Conservation (phyloP, 2,888 invertebrate species). For the Caenorhabditis virilis region DNA sequence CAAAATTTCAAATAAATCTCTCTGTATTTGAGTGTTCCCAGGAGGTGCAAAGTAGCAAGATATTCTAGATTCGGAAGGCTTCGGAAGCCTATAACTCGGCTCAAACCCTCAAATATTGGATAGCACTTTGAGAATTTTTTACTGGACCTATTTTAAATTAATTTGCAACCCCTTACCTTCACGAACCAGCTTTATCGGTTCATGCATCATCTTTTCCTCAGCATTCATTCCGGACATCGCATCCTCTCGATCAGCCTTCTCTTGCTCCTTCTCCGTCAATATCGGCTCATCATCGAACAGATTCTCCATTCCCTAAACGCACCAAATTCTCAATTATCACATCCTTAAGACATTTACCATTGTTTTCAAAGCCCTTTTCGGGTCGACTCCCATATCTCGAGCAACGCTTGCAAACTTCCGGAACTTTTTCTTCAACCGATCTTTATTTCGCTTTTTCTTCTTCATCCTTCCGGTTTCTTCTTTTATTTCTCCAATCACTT, state of each 20-base stretch:
- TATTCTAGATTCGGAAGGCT: too few relatives aligned
- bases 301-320: slow-evolving; percentile 42
- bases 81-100: too few relatives aligned
- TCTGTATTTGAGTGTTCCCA: too few relatives aligned
- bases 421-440: slow-evolving; percentile 46
- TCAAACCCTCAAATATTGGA: too few relatives aligned
- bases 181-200: slow-evolving; percentile 57
- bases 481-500: slow-evolving; percentile 42
- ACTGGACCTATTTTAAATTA: too few relatives aligned
- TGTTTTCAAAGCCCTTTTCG: slow-evolving; percentile 1
- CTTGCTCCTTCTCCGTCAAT: slow-evolving; percentile 35
- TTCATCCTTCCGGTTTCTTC: too few relatives aligned
- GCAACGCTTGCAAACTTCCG: slow-evolving; percentile 33
- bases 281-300: slow-evolving; percentile 40
- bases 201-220: slow-evolving; percentile 44
- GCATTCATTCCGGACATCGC: slow-evolving; percentile 35
- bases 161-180: too few relatives aligned
- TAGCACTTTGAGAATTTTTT: too few relatives aligned
- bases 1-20: too few relatives aligned
- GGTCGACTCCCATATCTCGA: slow-evolving; percentile 34
- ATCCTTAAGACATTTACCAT: too few relatives aligned
- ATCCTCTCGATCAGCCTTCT: slow-evolving; percentile 22
- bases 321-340: neutral
- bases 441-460: slow-evolving; percentile 43
- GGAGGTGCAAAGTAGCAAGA: too few relatives aligned